Evolutionary conservation across 2,888 invertebrate species (phyloP).

Genomic region (Acleris holmiana): DNA sequence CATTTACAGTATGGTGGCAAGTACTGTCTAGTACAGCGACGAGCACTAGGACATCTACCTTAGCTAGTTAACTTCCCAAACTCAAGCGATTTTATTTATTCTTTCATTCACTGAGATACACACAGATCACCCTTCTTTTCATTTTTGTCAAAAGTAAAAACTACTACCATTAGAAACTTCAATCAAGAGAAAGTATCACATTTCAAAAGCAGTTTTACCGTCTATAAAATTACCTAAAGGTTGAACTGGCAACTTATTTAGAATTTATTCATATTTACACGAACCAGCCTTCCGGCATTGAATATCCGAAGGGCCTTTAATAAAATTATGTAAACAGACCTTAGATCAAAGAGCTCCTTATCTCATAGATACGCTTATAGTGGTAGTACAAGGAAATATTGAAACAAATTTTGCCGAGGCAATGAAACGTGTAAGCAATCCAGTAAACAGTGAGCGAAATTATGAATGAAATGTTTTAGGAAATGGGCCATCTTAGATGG

Average conservation of each 20-base stretch:
- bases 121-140: too few species aligned
- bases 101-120: too few species aligned
- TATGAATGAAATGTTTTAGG: too few species aligned
- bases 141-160: too few species aligned
- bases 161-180: too few species aligned
- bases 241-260: not conserved
- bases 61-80: too few species aligned
- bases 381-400: constrained; percentile 10
- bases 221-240: not conserved
- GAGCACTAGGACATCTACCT: too few species aligned
- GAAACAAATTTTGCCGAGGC: constrained; percentile 12
- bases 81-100: too few species aligned
- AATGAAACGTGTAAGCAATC: not conserved
- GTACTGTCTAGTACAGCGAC: too few species aligned
- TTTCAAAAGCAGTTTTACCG: not conserved
- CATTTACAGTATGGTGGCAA: too few species aligned
- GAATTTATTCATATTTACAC: constrained; percentile 13
- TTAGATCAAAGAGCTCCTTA: constrained; percentile 26
- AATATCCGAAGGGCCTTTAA: constrained; percentile 23
- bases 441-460: not conserved
- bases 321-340: constrained; percentile 30
- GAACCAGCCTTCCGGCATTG: constrained; percentile 6
- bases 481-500: too few species aligned
- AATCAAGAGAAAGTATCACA: too few species aligned
- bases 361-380: constrained; percentile 12